Conservation (phyloP, 2,113 vertebrate genomes). For the Megaptera novaeangliae region DNA sequence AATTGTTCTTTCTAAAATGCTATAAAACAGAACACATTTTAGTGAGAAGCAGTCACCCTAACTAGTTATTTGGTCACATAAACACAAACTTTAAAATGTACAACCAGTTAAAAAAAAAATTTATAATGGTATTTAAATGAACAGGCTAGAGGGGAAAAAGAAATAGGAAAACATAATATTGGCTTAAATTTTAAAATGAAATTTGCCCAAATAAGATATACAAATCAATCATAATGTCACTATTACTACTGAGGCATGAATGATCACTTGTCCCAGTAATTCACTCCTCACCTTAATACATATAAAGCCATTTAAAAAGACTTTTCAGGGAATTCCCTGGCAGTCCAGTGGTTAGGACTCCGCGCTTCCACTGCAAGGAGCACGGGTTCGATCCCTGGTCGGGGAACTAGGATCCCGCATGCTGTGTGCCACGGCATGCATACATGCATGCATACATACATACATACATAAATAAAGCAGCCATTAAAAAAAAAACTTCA, state of each 20-base stretch:
- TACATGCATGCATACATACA: too few species aligned
- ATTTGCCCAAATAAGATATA: not conserved
- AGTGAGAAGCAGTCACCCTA: slow-evolving; percentile 20
- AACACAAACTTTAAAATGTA: slow-evolving; percentile 6
- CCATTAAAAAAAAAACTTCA: not conserved
- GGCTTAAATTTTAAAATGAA: not conserved
- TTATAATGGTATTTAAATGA: not conserved
- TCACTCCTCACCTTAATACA: not conserved
- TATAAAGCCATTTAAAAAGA: not conserved
- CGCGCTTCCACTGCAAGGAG: not conserved
- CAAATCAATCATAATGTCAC: not conserved
- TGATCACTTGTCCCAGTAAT: not conserved
- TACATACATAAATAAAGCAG: too few species aligned
- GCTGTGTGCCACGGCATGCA: too few species aligned
- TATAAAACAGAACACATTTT: slow-evolving; percentile 67
- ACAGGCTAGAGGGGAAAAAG: not conserved
- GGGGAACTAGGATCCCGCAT: not conserved
- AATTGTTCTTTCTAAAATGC: slow-evolving; percentile 92
- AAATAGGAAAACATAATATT: slow-evolving; percentile 11
- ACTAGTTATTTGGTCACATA: not conserved
- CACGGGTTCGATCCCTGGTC: not conserved
- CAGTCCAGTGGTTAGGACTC: not conserved
- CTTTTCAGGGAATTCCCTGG: not conserved
- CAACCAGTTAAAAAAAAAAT: not conserved
- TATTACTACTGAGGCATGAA: not conserved